Conservation (phyloP, 2,888 invertebrate species). For the Nemapogon koenigi region DNA sequence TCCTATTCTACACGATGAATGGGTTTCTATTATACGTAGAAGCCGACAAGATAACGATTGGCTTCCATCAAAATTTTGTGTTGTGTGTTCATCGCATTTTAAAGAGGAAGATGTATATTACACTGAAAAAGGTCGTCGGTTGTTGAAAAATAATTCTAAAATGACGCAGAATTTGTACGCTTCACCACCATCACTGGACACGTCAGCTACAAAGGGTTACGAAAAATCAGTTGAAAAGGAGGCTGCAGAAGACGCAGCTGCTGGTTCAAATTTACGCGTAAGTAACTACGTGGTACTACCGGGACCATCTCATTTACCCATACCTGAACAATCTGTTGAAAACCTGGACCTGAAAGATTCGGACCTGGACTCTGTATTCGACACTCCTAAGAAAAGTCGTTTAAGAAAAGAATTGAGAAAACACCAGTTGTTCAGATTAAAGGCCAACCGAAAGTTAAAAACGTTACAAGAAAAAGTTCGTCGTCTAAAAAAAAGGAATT, state of each 20-base stretch:
- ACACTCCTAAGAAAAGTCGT: slow-evolving; percentile 12
- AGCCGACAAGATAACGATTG: slow-evolving; percentile 2
- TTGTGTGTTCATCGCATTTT: slow-evolving; percentile 4
- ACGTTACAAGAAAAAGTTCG: slow-evolving; percentile 11
- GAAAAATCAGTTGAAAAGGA: too few relatives aligned
- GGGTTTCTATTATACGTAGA: slow-evolving; percentile 1
- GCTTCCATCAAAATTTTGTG: slow-evolving; percentile 4
- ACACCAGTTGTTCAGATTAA: too few relatives aligned
- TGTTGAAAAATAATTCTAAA: not conserved
- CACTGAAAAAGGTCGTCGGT: slow-evolving; percentile 1
- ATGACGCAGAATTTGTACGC: slow-evolving; percentile 7
- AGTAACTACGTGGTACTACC: too few relatives aligned
- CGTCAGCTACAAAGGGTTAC: too few relatives aligned
- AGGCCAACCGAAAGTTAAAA: too few relatives aligned
- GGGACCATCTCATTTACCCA: too few relatives aligned
- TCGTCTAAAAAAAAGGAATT: slow-evolving; percentile 9
- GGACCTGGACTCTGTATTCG: slow-evolving; percentile 16
- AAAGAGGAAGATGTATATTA: not conserved
- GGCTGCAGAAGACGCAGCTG: too few relatives aligned
- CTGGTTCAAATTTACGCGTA: too few relatives aligned
- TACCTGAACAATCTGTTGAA: not conserved
- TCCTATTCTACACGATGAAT: not conserved
- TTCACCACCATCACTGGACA: too few relatives aligned
- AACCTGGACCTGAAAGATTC: slow-evolving; percentile 11
- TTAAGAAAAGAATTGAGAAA: not conserved